Evolutionary conservation across 2,888 invertebrate species (phyloP), one percentile per base, ranked within the genome.

Genomic region (Falcaria lacertinaria): DNA sequence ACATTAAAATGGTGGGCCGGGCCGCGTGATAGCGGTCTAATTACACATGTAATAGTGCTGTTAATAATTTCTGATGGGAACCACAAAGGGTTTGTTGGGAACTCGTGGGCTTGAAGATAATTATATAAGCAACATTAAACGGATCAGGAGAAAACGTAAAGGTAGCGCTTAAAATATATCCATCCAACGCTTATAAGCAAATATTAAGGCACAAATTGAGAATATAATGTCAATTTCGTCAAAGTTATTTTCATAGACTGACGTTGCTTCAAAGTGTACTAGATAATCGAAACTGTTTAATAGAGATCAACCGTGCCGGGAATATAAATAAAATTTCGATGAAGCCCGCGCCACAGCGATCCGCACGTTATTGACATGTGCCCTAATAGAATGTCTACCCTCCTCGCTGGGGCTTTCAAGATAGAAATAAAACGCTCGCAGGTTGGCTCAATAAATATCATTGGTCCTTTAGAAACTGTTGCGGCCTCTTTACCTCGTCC

Each of bases 21-120:
- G 55, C 49, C 56, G 53, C 66, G 62, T 64, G 72, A 75, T 76
- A 69, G 64, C 59, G 52, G 60, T 50, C 60, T 76, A 79, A 80
- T 80, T 74, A 75, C 54, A 64, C 67, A 64, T 77, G 70, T 80
- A 72, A 79, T 73, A 72, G 69, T 71, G 62, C 54, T 64, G 66
- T 72, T 64, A 74, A 74, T 75, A 70, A 75, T 72, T 66, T 68
- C 55, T 54, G 44, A 44, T 48, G 52, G 40, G 40, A 43, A 37
- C 15, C 42, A n/a, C 42, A 42, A 41, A 44, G 52, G 50, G 55
- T 44, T 41, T 43, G 32, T 15, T 25, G 41, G 41, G 46, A 45
- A 48, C 45, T 41, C 43, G 42, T 47, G 42, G 45, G 22, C 7
- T 5, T 36, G n/a, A 14, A 17, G 4, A n/a, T 17, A 17, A 17